A percentile compares a stretch with the other conserved stretches of the same genome.
Conservation (phyloP, 2,113 vertebrate genomes). For the Clarias macrocephalus region DNA sequence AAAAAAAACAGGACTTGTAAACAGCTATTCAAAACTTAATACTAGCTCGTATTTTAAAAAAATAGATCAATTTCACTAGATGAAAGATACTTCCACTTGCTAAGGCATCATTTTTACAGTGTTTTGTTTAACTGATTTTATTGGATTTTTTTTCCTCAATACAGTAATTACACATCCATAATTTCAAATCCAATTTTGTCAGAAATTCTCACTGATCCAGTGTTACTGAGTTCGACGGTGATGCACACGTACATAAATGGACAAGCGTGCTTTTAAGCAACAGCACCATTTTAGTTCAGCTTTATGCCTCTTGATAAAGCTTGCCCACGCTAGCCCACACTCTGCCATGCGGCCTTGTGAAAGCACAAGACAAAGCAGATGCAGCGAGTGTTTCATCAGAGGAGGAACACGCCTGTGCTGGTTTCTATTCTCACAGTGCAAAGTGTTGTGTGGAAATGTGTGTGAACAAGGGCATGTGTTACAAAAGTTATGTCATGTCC, state of each 20-base stretch:
- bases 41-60: too few relatives aligned
- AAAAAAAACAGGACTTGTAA: too few relatives aligned
- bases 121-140: too few relatives aligned
- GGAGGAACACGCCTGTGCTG: background rate
- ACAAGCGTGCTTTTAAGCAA: constrained; percentile 13
- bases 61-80: too few relatives aligned
- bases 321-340: constrained; percentile 13
- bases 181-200: background rate
- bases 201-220: background rate
- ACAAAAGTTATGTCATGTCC: background rate
- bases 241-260: background rate
- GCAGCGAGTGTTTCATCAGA: constrained; percentile 17
- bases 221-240: background rate
- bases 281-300: constrained; percentile 61
- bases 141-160: background rate
- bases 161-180: background rate
- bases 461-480: background rate
- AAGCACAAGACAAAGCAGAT: constrained; percentile 39
- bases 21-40: too few relatives aligned
- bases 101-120: too few relatives aligned
- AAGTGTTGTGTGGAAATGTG: background rate
- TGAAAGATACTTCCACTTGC: too few relatives aligned
- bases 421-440: background rate
- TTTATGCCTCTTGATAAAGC: constrained; percentile 40
- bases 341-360: constrained; percentile 60